Conservation (phyloP, 2,888 invertebrate species). For the Zygaena filipendulae region DNA sequence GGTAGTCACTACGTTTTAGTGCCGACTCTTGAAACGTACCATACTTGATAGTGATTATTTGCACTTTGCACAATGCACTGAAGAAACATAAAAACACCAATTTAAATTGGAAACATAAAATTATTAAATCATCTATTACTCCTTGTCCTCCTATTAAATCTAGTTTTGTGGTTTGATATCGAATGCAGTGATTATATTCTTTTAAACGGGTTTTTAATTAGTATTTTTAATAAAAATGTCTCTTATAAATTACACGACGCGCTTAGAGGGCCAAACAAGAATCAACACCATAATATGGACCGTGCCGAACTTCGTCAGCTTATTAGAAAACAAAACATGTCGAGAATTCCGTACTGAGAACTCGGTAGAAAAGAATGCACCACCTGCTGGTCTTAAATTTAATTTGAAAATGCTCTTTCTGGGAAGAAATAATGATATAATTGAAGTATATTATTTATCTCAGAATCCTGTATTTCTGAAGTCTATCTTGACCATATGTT, state of each 20-base stretch:
- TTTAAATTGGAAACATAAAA: no score
- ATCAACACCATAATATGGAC: slow-evolving; percentile 55
- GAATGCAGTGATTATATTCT: no score
- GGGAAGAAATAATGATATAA: slow-evolving; percentile 48
- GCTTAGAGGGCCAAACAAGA: slow-evolving; percentile 50
- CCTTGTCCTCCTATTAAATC: no score
- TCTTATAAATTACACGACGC: slow-evolving; percentile 39
- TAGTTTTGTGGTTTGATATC: no score
- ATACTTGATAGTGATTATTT: no score
- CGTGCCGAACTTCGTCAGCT: slow-evolving; percentile 39
- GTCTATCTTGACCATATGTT: slow-evolving; percentile 43
- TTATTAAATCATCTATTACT: no score
- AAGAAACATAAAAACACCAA: no score
- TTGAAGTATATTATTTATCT: slow-evolving; percentile 50
- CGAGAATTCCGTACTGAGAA: slow-evolving; percentile 47
- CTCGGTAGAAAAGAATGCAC: slow-evolving; percentile 26
- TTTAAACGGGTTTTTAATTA: no score
- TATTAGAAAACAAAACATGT: slow-evolving; percentile 40
- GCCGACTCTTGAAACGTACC: no score
- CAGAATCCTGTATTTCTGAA: slow-evolving; percentile 48
- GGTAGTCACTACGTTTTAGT: no score
- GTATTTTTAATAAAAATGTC: slow-evolving; percentile 27
- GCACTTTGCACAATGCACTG: no score
- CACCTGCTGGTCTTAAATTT: slow-evolving; percentile 31
- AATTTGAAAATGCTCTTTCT: slow-evolving; percentile 54